Evolutionary conservation across 2,888 invertebrate species (phyloP).

Genomic region (Orthonychiurus folsomi): DNA sequence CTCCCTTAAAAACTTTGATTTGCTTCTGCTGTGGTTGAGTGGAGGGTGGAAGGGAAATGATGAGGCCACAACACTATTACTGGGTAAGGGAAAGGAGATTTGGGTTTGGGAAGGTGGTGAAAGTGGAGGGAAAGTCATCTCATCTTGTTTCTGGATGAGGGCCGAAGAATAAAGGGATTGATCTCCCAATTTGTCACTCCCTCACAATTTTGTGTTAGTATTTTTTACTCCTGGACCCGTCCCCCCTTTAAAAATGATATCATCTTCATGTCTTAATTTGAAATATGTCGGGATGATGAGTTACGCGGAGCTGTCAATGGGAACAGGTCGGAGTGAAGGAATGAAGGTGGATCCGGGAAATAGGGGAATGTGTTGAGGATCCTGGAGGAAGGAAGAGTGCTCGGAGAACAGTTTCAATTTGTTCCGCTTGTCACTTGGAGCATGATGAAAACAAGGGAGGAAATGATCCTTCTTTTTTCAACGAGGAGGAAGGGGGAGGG

Average conservation of each 20-base stretch:
- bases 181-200: neutral
- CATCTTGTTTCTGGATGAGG: neutral
- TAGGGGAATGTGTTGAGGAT: conserved; percentile 2
- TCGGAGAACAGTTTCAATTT: conserved; percentile 23
- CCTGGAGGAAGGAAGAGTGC: neutral
- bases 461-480: conserved; percentile 20
- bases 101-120: neutral
- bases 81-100: neutral
- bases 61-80: too few species aligned
- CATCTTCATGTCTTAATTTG: neutral
- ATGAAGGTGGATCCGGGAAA: neutral
- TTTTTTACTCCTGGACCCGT: neutral
- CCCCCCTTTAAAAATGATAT: neutral
- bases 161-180: neutral
- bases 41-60: neutral
- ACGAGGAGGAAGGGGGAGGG: neutral
- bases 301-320: neutral
- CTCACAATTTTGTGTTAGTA: neutral
- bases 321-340: neutral
- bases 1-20: neutral
- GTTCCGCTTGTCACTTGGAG: conserved; percentile 31
- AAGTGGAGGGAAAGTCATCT: neutral
- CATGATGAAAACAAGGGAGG: conserved; percentile 27
- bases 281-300: conserved; percentile 5
- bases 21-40: neutral